These are phyloP conservation scores for Podocnemis expansa DNA, from an alignment of 2,113 vertebrate species.

Conservation along the genomic window DNA sequence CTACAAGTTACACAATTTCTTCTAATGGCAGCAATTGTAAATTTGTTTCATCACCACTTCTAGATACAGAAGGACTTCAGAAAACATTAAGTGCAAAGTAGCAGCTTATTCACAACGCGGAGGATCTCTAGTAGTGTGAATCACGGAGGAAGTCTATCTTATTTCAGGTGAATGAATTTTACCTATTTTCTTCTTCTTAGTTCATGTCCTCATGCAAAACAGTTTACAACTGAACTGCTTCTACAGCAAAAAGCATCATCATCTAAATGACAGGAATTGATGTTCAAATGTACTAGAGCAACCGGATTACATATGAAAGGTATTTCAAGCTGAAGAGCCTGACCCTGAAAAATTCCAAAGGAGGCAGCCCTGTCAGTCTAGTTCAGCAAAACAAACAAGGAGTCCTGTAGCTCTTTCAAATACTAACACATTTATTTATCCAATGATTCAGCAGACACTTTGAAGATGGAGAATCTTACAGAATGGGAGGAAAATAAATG, in stretches of 20 bases:
- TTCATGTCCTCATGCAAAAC: not conserved
- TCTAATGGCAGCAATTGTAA: not conserved
- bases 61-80: not conserved
- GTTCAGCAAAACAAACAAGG: no score
- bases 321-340: not conserved
- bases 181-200: not conserved
- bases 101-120: not conserved
- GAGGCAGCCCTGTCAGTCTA: no score
- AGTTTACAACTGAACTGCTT: not conserved
- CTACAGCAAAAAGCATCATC: fast-evolving
- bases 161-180: not conserved
- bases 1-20: not conserved
- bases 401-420: no score
- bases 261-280: not conserved
- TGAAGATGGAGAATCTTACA: no score
- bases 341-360: no score
- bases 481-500: no score
- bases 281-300: not conserved
- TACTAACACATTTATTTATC: no score
- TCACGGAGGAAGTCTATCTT: not conserved
- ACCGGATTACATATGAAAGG: not conserved
- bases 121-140: not conserved
- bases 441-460: no score
- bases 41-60: not conserved
- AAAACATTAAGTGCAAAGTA: not conserved